Conservation (phyloP, 2,113 vertebrate species). For the Mus pahari region DNA sequence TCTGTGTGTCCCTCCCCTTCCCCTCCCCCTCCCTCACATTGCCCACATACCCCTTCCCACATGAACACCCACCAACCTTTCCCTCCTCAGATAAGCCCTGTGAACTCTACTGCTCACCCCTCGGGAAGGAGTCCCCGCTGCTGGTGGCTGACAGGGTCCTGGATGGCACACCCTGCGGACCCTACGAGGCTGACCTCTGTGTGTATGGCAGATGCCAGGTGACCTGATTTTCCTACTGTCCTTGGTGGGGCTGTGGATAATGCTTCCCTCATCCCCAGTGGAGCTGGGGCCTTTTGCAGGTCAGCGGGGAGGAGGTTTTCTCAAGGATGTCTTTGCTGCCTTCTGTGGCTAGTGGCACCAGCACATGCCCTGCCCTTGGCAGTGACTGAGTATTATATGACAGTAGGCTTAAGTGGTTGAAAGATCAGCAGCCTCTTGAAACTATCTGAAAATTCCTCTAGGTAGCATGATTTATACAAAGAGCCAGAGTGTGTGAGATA, state of each 20-base stretch:
- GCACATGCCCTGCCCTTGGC: background rate
- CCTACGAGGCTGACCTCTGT: conserved; percentile 96
- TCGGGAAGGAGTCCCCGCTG: conserved; percentile 91
- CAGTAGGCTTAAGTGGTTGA: background rate
- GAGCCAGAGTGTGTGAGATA: too few relatives aligned
- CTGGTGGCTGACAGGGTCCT: conserved; percentile 94
- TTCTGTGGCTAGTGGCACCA: background rate
- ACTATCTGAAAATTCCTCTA: background rate
- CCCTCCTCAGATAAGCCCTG: conserved; percentile 93
- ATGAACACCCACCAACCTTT: conserved; percentile 45
- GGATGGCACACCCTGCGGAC: conserved; percentile 97
- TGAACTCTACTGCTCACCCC: conserved; percentile 93
- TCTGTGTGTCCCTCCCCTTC: background rate
- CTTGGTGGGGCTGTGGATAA: background rate
- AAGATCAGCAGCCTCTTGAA: background rate
- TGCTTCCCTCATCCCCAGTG: background rate
- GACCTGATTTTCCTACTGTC: conserved; percentile 72
- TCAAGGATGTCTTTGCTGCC: background rate
- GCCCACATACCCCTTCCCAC: too few relatives aligned
- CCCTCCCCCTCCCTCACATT: rapidly evolving
- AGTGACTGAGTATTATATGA: background rate
- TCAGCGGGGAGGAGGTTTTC: background rate
- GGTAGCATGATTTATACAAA: rapidly evolving
- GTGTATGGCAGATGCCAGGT: conserved; percentile 98
- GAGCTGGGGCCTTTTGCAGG: background rate